Conservation (phyloP, 2,888 invertebrate species). For the Amiota communis region DNA sequence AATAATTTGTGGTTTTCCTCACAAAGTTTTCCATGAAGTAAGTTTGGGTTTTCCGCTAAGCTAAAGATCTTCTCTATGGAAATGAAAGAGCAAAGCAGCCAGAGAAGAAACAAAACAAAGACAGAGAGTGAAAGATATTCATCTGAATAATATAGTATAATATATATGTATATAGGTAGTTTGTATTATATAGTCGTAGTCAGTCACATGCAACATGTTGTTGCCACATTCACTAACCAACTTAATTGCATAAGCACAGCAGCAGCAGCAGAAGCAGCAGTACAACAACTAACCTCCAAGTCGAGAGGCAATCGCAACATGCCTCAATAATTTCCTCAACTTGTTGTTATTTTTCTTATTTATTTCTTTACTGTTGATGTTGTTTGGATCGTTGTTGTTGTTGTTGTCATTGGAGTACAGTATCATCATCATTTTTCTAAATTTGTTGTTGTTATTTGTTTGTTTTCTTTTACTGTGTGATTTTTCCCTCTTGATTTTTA, state of each 20-base stretch:
- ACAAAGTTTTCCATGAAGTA: background rate
- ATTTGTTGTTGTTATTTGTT: slow-evolving; percentile 18
- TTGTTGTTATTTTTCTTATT: slow-evolving; percentile 20
- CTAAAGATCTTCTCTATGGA: slow-evolving; percentile 6
- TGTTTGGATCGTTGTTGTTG: too few species aligned
- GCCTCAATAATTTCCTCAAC: slow-evolving; percentile 53
- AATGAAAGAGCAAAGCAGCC: background rate
- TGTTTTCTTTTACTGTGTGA: background rate
- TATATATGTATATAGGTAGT: background rate
- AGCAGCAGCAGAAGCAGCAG: background rate
- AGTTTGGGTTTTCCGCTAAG: slow-evolving; percentile 6
- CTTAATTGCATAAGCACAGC: slow-evolving; percentile 60
- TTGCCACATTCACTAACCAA: slow-evolving; percentile 54
- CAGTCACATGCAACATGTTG: slow-evolving; percentile 49
- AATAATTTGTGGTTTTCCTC: slow-evolving; percentile 28
- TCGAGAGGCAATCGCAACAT: slow-evolving; percentile 43
- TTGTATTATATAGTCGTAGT: slow-evolving; percentile 15
- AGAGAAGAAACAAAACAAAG: background rate
- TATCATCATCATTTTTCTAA: slow-evolving; percentile 13
- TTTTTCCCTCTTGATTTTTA: background rate
- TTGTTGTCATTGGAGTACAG: background rate
- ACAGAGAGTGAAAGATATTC: background rate
- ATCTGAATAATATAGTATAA: background rate
- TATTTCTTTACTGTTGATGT: background rate
- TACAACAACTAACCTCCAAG: background rate